Evolutionary conservation across 2,113 vertebrate genomes (phyloP), one percentile per base, ranked within the genome.

Genomic region (Acrocephalus arundinaceus): DNA sequence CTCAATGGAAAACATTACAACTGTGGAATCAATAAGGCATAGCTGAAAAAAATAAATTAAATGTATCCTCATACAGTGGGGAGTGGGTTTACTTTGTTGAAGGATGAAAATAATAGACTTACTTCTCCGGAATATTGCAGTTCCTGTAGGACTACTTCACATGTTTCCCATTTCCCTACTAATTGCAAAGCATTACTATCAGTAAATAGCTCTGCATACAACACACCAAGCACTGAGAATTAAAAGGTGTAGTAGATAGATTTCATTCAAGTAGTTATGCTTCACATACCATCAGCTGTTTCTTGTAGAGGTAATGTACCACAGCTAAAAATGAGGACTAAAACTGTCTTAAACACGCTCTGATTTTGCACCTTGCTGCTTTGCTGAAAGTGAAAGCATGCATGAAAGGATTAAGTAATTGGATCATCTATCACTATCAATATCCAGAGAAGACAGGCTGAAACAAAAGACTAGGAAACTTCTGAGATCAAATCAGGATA

Each of bases 301-400:
- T 24, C 66, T 68, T 76, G 55, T 2, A 65, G 30, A 61, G 25
- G 57, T 84, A 81, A 87, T 30, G 41, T 33, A 75, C 25, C 73
- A 49, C 54, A 68, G 48, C 51, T 46, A 5, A 79, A 96, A 93
- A 58, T 31, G 9, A 75, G 45, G 45, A 72, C 70, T 90, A 78
- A 80, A 84, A 67, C 19, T 19, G 28, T 19, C 35, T 91, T 80
- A 90, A 94, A 89, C 23, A 15, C 3, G 9, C 52, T 78, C 57
- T 49, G 57, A 92, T 95, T 91, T 85, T 49, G 62, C 79, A 95
- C 68, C 65, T 93, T 93, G 45, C 48, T 89, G 72, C 73, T 71
- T 84, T 75, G 61, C 68, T 95, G 25, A 43, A 85, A 85, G 67
- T 77, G 73, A 93, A 93, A 96, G 57, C 13, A 19, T 72, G 91